These are phyloP conservation scores for Tenualosa thibaudeaui DNA, from an alignment of 2,797 vertebrate species.

Conservation along the genomic window DNA sequence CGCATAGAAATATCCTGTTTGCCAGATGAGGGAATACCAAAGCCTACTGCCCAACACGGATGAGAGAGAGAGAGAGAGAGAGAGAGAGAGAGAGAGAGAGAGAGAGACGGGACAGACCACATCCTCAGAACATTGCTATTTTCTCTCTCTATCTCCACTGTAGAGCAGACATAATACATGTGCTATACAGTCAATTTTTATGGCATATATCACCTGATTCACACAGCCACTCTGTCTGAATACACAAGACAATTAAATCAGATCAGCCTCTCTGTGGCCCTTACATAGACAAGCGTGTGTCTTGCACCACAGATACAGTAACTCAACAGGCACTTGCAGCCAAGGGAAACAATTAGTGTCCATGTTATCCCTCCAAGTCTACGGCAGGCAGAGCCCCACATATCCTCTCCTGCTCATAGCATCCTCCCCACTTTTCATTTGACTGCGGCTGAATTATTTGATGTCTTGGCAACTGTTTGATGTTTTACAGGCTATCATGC, in stretches of 20 bases:
- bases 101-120: too few relatives aligned
- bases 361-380: neutral
- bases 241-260: constrained; percentile 66
- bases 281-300: constrained; percentile 50
- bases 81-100: neutral
- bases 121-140: neutral
- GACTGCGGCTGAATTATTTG: constrained; percentile 28
- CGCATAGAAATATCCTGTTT: neutral
- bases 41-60: neutral
- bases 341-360: constrained; percentile 55
- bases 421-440: constrained; percentile 21
- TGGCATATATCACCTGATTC: constrained; percentile 58
- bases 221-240: constrained; percentile 59
- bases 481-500: constrained; percentile 41
- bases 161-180: constrained; percentile 41
- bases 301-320: constrained; percentile 46
- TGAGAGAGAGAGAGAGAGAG: neutral
- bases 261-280: constrained; percentile 62
- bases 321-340: constrained; percentile 52
- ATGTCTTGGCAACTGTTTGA: constrained; percentile 41
- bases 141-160: neutral
- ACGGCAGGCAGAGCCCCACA: neutral
- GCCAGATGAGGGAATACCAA: too few relatives aligned
- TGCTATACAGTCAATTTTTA: constrained; percentile 62
- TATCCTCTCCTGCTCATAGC: constrained; percentile 47